These are phyloP conservation scores for Rhinichthys osculus DNA, from an alignment of 2,797 vertebrate species.

Conservation along the genomic window DNA sequence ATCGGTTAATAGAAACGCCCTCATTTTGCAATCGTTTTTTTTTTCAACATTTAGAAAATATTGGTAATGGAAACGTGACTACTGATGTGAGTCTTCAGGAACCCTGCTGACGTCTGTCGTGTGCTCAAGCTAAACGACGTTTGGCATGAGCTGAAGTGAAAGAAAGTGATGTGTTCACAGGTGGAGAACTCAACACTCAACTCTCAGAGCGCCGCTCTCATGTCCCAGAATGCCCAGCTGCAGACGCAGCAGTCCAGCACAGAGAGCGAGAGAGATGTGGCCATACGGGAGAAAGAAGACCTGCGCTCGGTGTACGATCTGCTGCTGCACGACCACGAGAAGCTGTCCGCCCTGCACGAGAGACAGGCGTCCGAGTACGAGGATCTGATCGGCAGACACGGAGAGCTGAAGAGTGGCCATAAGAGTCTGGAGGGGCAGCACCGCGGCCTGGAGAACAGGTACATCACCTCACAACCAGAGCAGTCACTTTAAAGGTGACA, in stretches of 20 bases:
- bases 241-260: constrained; percentile 90
- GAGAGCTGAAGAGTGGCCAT: constrained; percentile 90
- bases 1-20: too few relatives aligned
- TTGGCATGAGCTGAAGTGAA: neutral
- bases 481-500: too few relatives aligned
- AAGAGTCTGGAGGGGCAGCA: constrained; percentile 95
- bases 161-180: constrained; percentile 68
- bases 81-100: neutral
- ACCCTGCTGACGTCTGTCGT: neutral
- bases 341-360: constrained; percentile 93
- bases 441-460: constrained; percentile 95
- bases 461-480: constrained; percentile 42
- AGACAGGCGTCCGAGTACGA: constrained; percentile 92
- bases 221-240: constrained; percentile 96
- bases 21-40: too few relatives aligned
- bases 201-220: constrained; percentile 90
- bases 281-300: constrained; percentile 90
- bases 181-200: constrained; percentile 96
- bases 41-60: too few relatives aligned
- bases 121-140: neutral
- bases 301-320: constrained; percentile 90
- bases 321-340: constrained; percentile 94
- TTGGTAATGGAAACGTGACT: too few relatives aligned
- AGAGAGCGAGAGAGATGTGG: constrained; percentile 89
- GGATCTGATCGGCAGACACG: constrained; percentile 91